Conservation (phyloP, 2,888 invertebrate species). For the Heliconius charithonia region DNA sequence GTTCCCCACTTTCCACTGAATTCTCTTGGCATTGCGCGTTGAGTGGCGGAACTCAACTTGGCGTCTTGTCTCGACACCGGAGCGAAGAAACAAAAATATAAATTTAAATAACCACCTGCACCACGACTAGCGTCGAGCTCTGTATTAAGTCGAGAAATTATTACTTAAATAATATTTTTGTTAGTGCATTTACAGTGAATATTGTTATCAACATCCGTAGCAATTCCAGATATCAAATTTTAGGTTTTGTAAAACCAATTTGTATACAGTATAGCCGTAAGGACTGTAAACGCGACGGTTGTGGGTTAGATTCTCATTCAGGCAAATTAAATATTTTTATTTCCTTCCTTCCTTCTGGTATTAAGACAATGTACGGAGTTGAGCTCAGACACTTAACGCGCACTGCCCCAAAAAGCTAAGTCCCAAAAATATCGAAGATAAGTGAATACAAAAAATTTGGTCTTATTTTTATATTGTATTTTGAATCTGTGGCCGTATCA, state of each 20-base stretch:
- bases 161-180: background rate
- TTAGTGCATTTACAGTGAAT: background rate
- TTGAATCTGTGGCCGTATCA: background rate
- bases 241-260: background rate
- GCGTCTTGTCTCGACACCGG: no score
- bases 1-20: no score
- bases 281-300: no score
- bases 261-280: background rate
- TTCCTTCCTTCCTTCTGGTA: background rate
- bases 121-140: background rate
- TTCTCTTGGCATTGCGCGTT: no score
- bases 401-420: no score
- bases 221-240: background rate
- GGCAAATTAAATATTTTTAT: no score
- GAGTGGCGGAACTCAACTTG: no score
- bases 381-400: background rate
- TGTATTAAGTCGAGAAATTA: background rate
- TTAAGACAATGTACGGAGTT: background rate
- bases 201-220: conserved; percentile 16
- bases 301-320: no score
- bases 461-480: background rate
- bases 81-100: no score
- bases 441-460: no score
- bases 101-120: no score
- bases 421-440: no score